These are phyloP conservation scores for Pedicia rivosa DNA, from an alignment of 2,888 invertebrate genomes.

Conservation along the genomic window DNA sequence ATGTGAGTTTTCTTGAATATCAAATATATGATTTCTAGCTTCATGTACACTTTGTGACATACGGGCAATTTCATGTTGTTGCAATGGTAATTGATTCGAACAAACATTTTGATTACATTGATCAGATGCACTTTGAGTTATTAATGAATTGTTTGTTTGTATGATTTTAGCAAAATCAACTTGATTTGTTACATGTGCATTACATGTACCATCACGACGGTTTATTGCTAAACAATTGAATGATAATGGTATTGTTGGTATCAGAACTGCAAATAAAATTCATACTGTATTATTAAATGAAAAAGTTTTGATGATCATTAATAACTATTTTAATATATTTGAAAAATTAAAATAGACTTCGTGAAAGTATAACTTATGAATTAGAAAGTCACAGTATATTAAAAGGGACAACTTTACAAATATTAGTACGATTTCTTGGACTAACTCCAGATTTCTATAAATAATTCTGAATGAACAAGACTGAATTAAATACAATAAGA, in stretches of 20 bases:
- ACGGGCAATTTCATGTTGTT: constrained; percentile 18
- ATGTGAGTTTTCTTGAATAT: constrained; percentile 11
- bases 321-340: too few species aligned
- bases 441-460: too few species aligned
- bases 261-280: constrained; percentile 44
- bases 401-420: background rate
- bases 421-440: too few species aligned
- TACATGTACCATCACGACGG: constrained; percentile 75
- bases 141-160: constrained; percentile 34
- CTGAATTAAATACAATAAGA: too few species aligned
- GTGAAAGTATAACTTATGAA: too few species aligned
- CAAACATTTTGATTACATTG: constrained; percentile 25
- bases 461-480: too few species aligned
- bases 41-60: constrained; percentile 32
- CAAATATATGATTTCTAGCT: constrained; percentile 21
- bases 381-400: background rate
- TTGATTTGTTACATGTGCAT: constrained; percentile 71
- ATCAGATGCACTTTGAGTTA: constrained; percentile 18
- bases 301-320: too few species aligned
- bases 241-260: constrained; percentile 63
- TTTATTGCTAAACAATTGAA: constrained; percentile 83
- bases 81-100: constrained; percentile 10
- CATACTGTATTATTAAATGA: too few species aligned
- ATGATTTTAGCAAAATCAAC: constrained; percentile 61
- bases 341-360: too few species aligned